Conservation (phyloP, 2,888 invertebrate species). For the Apocheima hispidaria region DNA sequence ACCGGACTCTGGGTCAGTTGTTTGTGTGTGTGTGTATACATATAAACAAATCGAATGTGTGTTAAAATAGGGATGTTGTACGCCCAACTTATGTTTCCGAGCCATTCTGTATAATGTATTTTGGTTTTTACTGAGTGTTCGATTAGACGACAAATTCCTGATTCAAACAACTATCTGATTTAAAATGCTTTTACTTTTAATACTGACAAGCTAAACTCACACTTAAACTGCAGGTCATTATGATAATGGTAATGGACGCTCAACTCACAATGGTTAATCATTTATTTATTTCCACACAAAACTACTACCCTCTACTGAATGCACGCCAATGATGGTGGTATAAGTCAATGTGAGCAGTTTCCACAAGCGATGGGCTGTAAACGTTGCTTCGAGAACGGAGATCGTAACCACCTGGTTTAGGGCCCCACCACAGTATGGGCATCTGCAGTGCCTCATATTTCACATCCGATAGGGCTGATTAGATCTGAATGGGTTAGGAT, state of each 20-base stretch:
- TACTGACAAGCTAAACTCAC: no score
- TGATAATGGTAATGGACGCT: no score
- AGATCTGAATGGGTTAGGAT: no score
- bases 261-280: background rate
- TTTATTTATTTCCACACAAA: constrained; percentile 9
- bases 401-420: constrained; percentile 45
- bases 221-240: no score
- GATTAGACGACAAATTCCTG: no score
- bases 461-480: background rate
- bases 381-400: constrained; percentile 38
- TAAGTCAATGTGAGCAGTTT: constrained; percentile 35
- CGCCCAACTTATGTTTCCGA: background rate
- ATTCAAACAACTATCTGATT: no score
- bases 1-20: background rate
- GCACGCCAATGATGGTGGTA: constrained; percentile 4
- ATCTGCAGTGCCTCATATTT: background rate
- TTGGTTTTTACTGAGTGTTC: background rate
- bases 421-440: constrained; percentile 26
- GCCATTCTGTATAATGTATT: background rate
- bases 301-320: constrained; percentile 5
- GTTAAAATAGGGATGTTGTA: background rate
- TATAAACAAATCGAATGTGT: background rate
- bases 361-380: constrained; percentile 43
- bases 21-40: background rate
- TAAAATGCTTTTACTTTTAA: no score